Base-by-base conservation (phyloP, 2,113 vertebrate genomes). In the Crotophaga sulcirostris region DNA sequence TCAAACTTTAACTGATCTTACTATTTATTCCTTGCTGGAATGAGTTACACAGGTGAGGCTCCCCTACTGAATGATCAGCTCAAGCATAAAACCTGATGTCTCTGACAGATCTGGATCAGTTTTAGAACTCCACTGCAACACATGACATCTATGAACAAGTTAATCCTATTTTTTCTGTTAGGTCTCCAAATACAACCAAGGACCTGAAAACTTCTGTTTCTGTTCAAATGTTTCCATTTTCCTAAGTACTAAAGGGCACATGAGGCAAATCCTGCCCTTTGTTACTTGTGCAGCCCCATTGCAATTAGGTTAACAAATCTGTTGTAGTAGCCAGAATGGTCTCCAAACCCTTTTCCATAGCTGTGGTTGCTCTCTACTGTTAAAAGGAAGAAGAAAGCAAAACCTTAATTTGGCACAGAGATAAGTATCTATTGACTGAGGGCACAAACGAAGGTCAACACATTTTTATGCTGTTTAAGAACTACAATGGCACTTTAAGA, bases 341-440 rank as follows among this genome's bases (percentile, higher is more conserved):
- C 68, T 74, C 80, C 90, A 94, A 95, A 80, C 18, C 76, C 83
- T 77, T 78, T 70, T 74, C 73, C 68, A 66, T 89, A 89, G 69
- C 77, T 83, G 80, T 36, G 34, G 33, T 84, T 87, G 81, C 58
- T 92, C 74, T 26, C 8, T 14, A 62, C 25, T 3, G 3, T 56
- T 80, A 77, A 80, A 14, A 86, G 40, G n/a, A 95, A 87, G 67
- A 93, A 93, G 89, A 84, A 93, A 86, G 63, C 38, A 90, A 96
- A 93, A 74, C 47, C 44, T 87, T 58, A 28, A 75, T 84, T 85
- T 83, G 67, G 73, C 75, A 94, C 54, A 14, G 59, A 92, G 72
- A 90, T 70, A 93, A 84, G 42, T 82, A 76, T 54, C 67, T 87
- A 78, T n/a, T 5, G 3, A 59, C 38, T 29, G 52, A 19, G 25